Evolutionary conservation across 2,888 invertebrate species (phyloP).

Genomic region (Trichogramma evanescens): DNA sequence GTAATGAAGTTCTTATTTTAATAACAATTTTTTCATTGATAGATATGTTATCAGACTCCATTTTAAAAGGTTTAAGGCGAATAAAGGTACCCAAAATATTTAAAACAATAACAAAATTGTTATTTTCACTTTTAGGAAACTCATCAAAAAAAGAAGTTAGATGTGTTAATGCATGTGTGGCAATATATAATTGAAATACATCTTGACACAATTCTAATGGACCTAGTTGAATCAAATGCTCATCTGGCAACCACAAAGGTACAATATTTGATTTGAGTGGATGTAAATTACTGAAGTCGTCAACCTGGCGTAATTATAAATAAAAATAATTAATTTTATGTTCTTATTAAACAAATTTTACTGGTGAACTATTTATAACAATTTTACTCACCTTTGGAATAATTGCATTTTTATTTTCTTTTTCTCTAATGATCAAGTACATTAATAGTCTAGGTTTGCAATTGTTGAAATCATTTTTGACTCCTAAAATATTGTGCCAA

Average conservation of each 20-base stretch:
- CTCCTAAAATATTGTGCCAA: conserved; percentile 44
- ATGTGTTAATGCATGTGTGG: conserved; percentile 54
- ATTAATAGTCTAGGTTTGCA: conserved; percentile 43
- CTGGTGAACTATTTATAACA: background rate
- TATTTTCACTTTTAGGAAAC: conserved; percentile 19
- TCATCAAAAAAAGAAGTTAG: conserved; percentile 46
- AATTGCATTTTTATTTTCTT: conserved; percentile 19
- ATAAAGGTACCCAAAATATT: conserved; percentile 39
- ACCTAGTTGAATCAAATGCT: conserved; percentile 42
- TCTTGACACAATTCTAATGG: conserved; percentile 35
- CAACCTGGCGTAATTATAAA: background rate
- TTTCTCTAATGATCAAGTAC: conserved; percentile 41
- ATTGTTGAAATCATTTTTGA: conserved; percentile 39
- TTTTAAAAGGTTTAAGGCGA: conserved; percentile 35
- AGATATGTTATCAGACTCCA: conserved; percentile 34
- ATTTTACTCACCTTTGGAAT: conserved; percentile 4
- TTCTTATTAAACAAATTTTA: background rate
- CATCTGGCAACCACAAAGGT: conserved; percentile 31
- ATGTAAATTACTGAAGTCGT: background rate
- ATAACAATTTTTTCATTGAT: conserved; percentile 52
- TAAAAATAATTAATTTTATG: background rate
- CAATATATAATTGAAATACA: conserved; percentile 53
- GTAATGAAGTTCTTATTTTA: conserved; percentile 48
- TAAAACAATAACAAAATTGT: conserved; percentile 34
- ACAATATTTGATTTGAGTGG: conserved; percentile 7